Percentiles rank a stretch among this genome's conserved stretches.
Conservation (phyloP, 1,140 invertebrate genomes). For the Bactericera cockerelli region DNA sequence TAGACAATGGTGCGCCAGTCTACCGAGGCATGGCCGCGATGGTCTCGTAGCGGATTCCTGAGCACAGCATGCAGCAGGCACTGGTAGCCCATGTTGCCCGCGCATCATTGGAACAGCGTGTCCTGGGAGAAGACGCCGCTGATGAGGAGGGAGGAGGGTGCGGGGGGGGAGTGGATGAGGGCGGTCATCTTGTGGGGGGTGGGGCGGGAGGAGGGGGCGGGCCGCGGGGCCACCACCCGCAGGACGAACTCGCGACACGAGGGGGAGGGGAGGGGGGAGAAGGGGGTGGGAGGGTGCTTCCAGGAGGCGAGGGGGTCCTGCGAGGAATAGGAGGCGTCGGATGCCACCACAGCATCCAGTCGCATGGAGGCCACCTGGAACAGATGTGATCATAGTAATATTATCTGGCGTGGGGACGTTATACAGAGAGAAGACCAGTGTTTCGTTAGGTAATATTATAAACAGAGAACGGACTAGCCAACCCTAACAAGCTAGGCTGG, state of each 20-base stretch:
- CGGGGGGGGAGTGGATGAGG: not conserved
- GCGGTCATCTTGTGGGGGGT: constrained; percentile 15
- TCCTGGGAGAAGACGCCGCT: not conserved
- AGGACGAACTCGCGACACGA: constrained; percentile 21
- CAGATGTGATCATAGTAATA: constrained; percentile 5
- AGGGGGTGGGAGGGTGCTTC: constrained; percentile 2
- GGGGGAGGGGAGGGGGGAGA: constrained; percentile 13
- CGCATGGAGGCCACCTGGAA: constrained; percentile 16
- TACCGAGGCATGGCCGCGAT: too few species aligned
- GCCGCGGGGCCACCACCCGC: constrained; percentile 16
- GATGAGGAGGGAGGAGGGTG: not conserved
- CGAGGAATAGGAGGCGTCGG: not conserved
- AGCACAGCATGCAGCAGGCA: not conserved
- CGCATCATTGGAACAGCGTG: not conserved
- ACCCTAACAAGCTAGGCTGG: too few species aligned
- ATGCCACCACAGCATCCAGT: not conserved
- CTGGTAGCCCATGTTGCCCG: not conserved
- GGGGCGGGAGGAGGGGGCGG: constrained; percentile 15
- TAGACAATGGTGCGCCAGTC: too few species aligned
- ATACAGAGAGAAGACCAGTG: not conserved
- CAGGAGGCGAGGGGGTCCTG: constrained; percentile 11
- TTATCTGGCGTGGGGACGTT: not conserved
- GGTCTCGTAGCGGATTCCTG: not conserved
- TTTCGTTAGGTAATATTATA: too few species aligned
- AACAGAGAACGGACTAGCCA: too few species aligned